Conservation (phyloP, 2,113 vertebrate genomes). For the Salminus brasiliensis region DNA sequence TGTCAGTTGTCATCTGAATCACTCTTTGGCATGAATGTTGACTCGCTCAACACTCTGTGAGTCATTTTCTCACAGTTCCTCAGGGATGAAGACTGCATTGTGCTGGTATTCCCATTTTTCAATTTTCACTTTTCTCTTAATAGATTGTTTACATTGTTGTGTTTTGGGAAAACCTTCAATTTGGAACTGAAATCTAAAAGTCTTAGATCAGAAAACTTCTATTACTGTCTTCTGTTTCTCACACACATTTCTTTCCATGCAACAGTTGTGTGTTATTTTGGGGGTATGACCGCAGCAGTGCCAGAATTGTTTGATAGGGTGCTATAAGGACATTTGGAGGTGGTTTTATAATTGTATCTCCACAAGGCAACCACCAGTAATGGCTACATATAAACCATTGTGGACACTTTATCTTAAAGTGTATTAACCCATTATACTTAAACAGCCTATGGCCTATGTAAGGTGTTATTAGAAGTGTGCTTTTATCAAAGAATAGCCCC, state of each 20-base stretch:
- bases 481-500: no score
- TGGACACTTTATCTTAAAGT: not conserved
- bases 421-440: no score
- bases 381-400: no score
- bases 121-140: not conserved
- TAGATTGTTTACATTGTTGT: not conserved
- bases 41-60: not conserved
- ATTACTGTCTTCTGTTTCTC: not conserved
- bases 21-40: not conserved
- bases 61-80: not conserved
- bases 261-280: not conserved
- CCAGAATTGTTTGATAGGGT: no score
- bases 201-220: not conserved
- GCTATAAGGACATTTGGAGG: not conserved
- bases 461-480: no score
- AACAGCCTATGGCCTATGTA: no score
- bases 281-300: not conserved
- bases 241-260: not conserved
- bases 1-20: slow-evolving; percentile 8
- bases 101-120: not conserved
- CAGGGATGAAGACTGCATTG: not conserved
- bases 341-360: not conserved
- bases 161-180: not conserved
- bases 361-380: not conserved
- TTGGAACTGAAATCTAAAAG: no score